phyloP scores from a whole-genome alignment of 2,113 vertebrate species.

The Craseonycteris thonglongyai region DNA sequence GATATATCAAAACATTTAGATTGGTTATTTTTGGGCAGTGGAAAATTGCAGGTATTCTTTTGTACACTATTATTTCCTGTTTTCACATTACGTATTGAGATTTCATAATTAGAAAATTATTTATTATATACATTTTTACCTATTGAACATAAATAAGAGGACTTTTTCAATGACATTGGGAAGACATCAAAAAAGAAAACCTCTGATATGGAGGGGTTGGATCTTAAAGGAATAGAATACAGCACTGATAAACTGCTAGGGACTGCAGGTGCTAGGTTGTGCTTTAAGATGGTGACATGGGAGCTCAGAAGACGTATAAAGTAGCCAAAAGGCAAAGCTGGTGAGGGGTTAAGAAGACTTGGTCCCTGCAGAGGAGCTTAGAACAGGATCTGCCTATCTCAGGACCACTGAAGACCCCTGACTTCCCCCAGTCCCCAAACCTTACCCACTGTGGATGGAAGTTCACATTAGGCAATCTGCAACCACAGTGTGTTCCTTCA shows the following conservation, averaged over 20 bases:
- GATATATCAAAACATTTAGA: neutral
- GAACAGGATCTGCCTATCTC: neutral
- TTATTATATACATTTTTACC: neutral
- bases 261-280: rapidly evolving
- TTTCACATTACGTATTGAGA: neutral
- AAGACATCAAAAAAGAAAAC: neutral
- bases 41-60: neutral
- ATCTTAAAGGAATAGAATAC: neutral
- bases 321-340: too few relatives aligned
- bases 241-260: neutral
- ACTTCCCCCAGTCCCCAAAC: neutral
- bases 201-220: neutral
- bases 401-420: too few relatives aligned
- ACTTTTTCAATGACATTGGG: neutral
- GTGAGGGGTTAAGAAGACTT: neutral
- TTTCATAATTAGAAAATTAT: neutral
- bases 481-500: neutral
- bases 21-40: neutral
- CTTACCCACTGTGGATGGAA: constrained; percentile 35
- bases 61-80: neutral
- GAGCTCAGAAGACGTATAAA: neutral
- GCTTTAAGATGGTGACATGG: neutral
- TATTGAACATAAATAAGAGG: neutral
- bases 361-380: neutral
- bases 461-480: neutral